Conservation (phyloP, 2,113 vertebrate genomes). For the Siphamia tubifer region DNA sequence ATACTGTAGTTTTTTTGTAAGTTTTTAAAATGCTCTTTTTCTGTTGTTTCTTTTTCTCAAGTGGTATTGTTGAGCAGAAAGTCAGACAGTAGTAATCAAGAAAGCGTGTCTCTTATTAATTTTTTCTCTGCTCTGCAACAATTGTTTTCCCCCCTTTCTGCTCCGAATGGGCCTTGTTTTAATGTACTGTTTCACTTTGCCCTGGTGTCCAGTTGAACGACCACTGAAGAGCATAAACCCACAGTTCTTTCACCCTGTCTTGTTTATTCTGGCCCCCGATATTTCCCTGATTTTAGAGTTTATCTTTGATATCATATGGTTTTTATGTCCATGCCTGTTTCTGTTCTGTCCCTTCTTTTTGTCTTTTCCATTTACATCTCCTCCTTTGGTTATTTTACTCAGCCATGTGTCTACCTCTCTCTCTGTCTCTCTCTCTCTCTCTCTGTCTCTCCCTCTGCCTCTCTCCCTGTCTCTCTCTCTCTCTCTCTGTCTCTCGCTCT, state of each 20-base stretch:
- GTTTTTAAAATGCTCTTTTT: background rate
- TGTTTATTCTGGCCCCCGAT: background rate
- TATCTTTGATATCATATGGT: background rate
- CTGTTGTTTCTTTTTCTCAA: conserved; percentile 24
- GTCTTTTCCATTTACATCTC: background rate
- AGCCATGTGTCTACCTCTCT: background rate
- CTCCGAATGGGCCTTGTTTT: conserved; percentile 18
- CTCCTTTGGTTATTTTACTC: background rate
- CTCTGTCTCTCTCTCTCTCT: background rate
- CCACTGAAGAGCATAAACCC: background rate
- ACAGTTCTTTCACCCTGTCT: background rate
- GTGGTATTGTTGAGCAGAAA: conserved; percentile 19
- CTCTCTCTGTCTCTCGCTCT: too few species aligned
- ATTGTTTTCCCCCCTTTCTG: background rate
- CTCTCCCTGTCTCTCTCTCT: background rate
- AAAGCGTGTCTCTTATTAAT: conserved; percentile 22
- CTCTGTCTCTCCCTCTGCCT: background rate
- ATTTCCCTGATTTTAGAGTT: background rate
- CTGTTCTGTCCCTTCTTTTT: background rate
- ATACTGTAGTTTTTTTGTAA: background rate
- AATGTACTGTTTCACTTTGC: background rate
- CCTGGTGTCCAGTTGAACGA: background rate
- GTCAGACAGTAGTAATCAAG: conserved; percentile 51
- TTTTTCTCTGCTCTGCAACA: background rate
- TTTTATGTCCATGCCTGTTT: background rate